A percentile compares a stretch with the other conserved stretches of the same genome.
These are phyloP conservation scores for Odontothrips loti DNA, from an alignment of 2,888 invertebrate species.

Conservation along the genomic window DNA sequence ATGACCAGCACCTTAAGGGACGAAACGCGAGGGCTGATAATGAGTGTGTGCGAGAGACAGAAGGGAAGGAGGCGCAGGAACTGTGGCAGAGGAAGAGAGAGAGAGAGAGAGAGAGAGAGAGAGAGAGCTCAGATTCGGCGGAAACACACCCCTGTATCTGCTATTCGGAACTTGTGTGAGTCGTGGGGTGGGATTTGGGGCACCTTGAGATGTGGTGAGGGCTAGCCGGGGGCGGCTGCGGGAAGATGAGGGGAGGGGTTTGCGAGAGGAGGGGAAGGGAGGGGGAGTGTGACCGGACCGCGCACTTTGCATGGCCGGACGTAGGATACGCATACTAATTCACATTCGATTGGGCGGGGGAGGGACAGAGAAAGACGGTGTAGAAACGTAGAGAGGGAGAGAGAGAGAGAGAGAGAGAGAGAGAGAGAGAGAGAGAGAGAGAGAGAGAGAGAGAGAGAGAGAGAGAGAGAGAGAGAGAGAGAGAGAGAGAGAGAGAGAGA, in stretches of 20 bases:
- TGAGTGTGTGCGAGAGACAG: conserved; percentile 5
- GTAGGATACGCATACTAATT: background rate
- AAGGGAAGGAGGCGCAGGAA: background rate
- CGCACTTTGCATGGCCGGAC: background rate
- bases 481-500: too few relatives aligned
- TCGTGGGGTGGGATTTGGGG: background rate
- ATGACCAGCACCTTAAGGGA: conserved; percentile 15
- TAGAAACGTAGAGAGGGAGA: too few relatives aligned
- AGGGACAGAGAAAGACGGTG: too few relatives aligned
- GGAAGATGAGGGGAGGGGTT: background rate
- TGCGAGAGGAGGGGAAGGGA: background rate
- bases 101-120: background rate
- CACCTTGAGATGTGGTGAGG: background rate
- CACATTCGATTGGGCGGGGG: conserved; percentile 5
- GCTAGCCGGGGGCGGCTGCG: background rate
- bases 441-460: background rate
- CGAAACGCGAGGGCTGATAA: background rate
- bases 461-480: too few relatives aligned
- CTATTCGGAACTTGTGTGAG: too few relatives aligned
- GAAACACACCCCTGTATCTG: too few relatives aligned
- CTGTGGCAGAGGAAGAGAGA: background rate
- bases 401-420: too few relatives aligned
- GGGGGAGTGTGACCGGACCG: background rate
- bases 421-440: too few relatives aligned
- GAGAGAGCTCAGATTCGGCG: too few relatives aligned